phyloP scores from a whole-genome alignment of 2,888 invertebrate species.

The Chelonus formosanus region DNA sequence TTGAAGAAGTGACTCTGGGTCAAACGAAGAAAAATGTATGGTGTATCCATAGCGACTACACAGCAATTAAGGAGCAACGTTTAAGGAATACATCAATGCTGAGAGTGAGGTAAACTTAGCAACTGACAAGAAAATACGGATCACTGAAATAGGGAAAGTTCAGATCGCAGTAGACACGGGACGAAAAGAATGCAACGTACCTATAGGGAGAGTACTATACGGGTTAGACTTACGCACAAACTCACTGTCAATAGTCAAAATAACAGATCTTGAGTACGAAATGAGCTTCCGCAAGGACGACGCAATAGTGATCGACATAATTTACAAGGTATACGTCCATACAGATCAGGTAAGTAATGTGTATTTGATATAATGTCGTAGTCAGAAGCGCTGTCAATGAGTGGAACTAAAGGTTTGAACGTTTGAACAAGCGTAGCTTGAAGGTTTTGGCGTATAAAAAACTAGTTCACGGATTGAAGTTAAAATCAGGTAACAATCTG shows the following conservation, averaged over 20 bases:
- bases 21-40: slow-evolving; percentile 12
- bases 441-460: not conserved
- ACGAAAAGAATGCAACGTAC: not conserved
- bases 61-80: no score
- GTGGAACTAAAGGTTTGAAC: not conserved
- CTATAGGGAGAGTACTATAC: not conserved
- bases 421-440: not conserved
- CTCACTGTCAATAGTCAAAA: no score
- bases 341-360: not conserved
- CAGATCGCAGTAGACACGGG: slow-evolving; percentile 26
- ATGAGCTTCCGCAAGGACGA: no score
- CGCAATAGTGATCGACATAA: no score
- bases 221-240: not conserved
- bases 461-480: not conserved
- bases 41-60: slow-evolving; percentile 35
- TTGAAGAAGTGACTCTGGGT: no score
- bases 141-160: no score
- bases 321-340: no score
- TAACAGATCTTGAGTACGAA: no score
- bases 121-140: no score
- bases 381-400: not conserved
- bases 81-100: no score
- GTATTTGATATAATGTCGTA: not conserved
- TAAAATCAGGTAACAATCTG: not conserved
- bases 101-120: no score